Evolutionary conservation across 30 jellyfish, hydroid and myxozoan species (phyloP), one percentile per base, ranked within the genome.

Genomic region (Turritopsis rubra): DNA sequence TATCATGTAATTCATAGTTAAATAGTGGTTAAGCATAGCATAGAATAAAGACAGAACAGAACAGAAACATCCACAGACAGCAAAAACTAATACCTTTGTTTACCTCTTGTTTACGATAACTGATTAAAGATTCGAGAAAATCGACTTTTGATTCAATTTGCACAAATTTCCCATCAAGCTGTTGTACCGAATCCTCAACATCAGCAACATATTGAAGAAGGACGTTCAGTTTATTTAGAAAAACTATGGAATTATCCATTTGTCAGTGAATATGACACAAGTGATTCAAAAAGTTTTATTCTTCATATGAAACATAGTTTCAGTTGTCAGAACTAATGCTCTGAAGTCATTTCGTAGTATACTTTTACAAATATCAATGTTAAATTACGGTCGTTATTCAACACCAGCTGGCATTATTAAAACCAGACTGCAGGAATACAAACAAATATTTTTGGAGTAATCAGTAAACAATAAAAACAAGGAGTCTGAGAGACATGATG

Each of bases 181-280:
- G 77, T n/a, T 68, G 77, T 27, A 68, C 77, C 9, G 77, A 68
- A 8, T 23, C 28, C 19, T 68, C 77, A 1, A 68, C 30, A n/a
- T 68, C 77, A 68, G 77, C 9, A 19, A 68, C 77, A 68, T 27
- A 68, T n/a, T 23, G 30, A n/a, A 68, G 30, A 68, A 68, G 77
- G 9, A 27, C 30, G 9, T 68, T 27, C 77, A 68, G 19, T 19
- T 68, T 68, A 68, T 27, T 68, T 9, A 68, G 28, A 68, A 68
- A 68, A 23, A 68, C 30, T 16, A 41, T 41, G 13, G 60, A 41
- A 13, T 41, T 41, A 41, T 41, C 60, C 60, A 41, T 41, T 13
- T 41, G 60, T 41, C 60, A 41, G n/a, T n/a, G n/a, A n/a, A n/a
- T n/a, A 41, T 41, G 5, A 5, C 60, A 41, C 60, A 41, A 3